Conservation (phyloP, 2,797 vertebrate genomes). For the Tokudaia tokunoshimensis region DNA sequence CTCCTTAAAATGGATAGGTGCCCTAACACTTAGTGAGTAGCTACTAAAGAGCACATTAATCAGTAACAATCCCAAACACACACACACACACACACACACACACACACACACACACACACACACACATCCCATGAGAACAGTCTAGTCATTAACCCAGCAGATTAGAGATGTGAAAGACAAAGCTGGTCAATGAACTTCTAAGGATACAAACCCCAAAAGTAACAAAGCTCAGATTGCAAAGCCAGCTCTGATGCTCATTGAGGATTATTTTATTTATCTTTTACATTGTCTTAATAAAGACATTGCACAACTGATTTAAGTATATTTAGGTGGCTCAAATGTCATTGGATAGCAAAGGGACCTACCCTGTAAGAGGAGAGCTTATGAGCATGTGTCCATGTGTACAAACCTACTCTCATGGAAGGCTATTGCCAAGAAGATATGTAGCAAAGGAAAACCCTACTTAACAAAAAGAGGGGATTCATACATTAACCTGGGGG, state of each 20-base stretch:
- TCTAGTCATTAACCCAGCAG: neutral
- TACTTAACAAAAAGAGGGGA: neutral
- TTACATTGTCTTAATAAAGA: neutral
- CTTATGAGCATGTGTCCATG: no score
- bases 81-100: no score
- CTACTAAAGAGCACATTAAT: neutral
- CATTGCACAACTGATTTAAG: rapidly evolving
- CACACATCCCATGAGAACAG: no score
- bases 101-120: no score
- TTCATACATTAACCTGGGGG: neutral
- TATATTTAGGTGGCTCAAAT: neutral
- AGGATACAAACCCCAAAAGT: neutral
- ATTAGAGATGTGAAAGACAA: neutral
- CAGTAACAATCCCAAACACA: neutral
- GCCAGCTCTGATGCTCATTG: neutral
- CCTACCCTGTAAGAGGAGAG: rapidly evolving
- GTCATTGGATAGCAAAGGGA: neutral
- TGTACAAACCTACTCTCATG: neutral
- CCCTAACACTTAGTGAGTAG: neutral
- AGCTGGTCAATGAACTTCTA: neutral
- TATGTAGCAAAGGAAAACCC: neutral
- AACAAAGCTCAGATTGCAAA: neutral
- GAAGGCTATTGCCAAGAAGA: rapidly evolving
- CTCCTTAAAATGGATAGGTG: neutral
- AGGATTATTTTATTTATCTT: neutral